Evolutionary conservation across 2,797 vertebrate species (phyloP).

Genomic region (Nannoperca australis): DNA sequence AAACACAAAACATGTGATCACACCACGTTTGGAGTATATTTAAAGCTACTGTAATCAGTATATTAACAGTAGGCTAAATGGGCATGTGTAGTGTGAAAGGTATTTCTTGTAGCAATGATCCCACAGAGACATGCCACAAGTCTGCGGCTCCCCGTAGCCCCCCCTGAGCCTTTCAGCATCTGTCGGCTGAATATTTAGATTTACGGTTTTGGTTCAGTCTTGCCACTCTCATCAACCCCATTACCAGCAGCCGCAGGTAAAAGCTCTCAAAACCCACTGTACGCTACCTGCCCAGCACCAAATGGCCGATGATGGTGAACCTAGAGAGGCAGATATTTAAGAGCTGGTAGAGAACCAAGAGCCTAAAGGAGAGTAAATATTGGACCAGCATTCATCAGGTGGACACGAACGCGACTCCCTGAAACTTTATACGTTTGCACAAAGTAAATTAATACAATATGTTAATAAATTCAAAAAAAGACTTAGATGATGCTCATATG

Average conservation of each 20-base stretch:
- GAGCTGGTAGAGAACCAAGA: not conserved
- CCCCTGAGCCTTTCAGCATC: not conserved
- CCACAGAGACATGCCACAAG: not conserved
- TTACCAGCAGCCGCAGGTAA: not conserved
- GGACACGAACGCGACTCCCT: not conserved
- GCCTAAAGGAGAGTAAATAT: not conserved
- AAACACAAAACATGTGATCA: constrained; percentile 17
- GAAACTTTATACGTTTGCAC: too few relatives aligned
- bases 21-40: not conserved
- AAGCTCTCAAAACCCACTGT: not conserved
- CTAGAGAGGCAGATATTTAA: not conserved
- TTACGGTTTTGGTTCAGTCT: not conserved
- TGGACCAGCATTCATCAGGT: not conserved
- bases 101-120: not conserved
- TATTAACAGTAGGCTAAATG: not conserved
- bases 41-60: not conserved
- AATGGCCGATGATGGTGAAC: not conserved
- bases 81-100: not conserved
- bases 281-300: not conserved
- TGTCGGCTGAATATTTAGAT: not conserved
- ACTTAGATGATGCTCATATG: not conserved
- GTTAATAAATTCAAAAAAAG: not conserved
- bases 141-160: not conserved
- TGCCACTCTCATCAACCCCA: not conserved
- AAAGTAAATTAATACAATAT: too few relatives aligned